Base-by-base conservation (phyloP, 2,797 vertebrate species). In the Ptychobarbus kaznakovi region DNA sequence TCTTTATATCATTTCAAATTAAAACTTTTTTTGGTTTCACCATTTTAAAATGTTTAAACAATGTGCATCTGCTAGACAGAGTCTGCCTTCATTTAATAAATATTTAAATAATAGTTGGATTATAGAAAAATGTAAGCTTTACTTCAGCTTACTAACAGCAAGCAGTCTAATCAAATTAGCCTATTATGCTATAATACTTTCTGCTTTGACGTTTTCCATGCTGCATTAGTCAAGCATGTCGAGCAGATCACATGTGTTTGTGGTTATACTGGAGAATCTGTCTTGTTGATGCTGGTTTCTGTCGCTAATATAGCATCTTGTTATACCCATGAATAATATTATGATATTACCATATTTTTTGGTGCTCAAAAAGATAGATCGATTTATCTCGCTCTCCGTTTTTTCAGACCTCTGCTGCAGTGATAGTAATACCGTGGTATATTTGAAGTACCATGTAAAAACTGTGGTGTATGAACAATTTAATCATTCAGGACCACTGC, bases 221-320 rank as follows among this genome's bases (percentile, higher is more conserved):
- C 42, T 73, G n/a, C 70, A 18, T 73, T 74, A 74, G 72, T 49
- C n/a, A 28, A 73, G n/a, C 42, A 46, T 73, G 25, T 73, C 44
- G 0, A 25, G n/a, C 44, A 73, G 70, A 73, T 73, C 44, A 49
- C 25, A 73, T 28, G 8, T 49, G 28, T 74, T 74, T 74, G 25
- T 74, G 44, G 25, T 51, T 18, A 6, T 49, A 15, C 69, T 72
- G 11, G 58, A 25, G 58, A 61, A 5, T 66, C 63, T 35, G 63
- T 66, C 63, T 16, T 66, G n/a, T 13, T 25, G 58, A 61, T 61
- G 58, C 58, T 61, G 58, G 58, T 61, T 61, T 25, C 58, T 25
- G 11, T 13, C 11, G 1, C n/a, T 61, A 61, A 61, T 25, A 15
- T 72, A 72, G 40, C 11, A 44, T 44, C 12, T 15, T 70, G 68